phyloP scores from a whole-genome alignment of 2,113 vertebrate species.

The Saiga tatarica region DNA sequence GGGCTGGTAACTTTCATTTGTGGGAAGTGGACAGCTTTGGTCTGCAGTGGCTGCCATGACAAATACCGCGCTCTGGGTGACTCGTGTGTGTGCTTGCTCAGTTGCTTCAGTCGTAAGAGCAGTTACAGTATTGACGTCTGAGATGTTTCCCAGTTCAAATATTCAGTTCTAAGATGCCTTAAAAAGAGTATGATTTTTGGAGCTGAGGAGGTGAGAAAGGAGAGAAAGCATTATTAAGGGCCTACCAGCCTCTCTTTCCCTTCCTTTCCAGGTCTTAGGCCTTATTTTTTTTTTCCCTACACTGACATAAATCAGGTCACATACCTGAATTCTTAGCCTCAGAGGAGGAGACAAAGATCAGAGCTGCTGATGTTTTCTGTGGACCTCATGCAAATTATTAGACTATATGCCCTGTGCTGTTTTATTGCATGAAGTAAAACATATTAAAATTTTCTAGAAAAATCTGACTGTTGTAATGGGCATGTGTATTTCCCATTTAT shows the following conservation, averaged over 20 bases:
- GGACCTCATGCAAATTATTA: background rate
- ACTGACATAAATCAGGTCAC: background rate
- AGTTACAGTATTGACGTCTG: background rate
- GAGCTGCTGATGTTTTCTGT: background rate
- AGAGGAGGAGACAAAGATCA: background rate
- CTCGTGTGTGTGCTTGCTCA: background rate
- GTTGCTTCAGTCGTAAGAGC: background rate
- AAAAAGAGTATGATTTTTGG: background rate
- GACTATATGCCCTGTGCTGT: background rate
- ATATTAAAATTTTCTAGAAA: conserved; percentile 12
- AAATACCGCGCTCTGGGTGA: background rate
- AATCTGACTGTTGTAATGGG: background rate
- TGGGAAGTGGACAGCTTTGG: background rate
- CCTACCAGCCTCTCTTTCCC: background rate
- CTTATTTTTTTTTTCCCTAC: background rate
- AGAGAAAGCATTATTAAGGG: background rate
- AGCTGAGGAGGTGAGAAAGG: background rate
- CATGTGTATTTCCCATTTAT: background rate
- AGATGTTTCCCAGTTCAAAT: background rate
- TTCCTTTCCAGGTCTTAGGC: background rate
- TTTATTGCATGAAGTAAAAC: background rate
- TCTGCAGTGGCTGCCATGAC: background rate
- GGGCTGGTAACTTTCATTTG: background rate
- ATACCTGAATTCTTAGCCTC: background rate
- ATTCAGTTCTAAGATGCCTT: background rate